A percentile compares a stretch with the other conserved stretches of the same genome.
Evolutionary conservation across 2,113 vertebrate species (phyloP).

Genomic region (Meles meles): DNA sequence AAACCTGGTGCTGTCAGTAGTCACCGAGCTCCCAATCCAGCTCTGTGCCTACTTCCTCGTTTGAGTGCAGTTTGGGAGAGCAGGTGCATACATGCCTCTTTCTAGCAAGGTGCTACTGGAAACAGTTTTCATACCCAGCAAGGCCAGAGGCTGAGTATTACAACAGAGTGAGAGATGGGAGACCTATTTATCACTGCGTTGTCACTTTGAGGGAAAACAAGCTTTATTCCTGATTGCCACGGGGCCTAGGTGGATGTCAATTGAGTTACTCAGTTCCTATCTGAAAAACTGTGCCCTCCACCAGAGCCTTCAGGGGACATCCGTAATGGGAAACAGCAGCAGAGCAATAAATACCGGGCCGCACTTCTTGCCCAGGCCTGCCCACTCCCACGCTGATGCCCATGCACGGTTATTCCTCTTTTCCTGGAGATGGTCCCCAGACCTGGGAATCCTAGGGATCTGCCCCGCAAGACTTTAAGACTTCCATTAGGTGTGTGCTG

Average conservation of each 20-base stretch:
- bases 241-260: slow-evolving; percentile 20
- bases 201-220: slow-evolving; percentile 45
- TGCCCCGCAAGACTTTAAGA: not conserved
- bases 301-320: not conserved
- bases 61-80: not conserved
- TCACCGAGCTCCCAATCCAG: not conserved
- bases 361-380: not conserved
- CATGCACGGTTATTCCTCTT: not conserved
- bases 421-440: not conserved
- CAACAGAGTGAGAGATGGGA: not conserved
- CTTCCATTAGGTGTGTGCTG: not conserved
- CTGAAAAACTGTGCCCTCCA: not conserved
- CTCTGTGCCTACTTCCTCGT: not conserved
- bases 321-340: not conserved
- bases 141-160: not conserved
- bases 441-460: not conserved
- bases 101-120: not conserved
- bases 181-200: not conserved
- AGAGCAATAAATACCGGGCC: not conserved
- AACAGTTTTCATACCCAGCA: not conserved
- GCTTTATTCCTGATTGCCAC: not conserved
- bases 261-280: slow-evolving; percentile 34
- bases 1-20: not conserved
- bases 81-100: accelerated
- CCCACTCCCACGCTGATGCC: accelerated